These are phyloP conservation scores for Pomatostomus ruficeps DNA, from an alignment of 2,113 vertebrate genomes.

Conservation along the genomic window DNA sequence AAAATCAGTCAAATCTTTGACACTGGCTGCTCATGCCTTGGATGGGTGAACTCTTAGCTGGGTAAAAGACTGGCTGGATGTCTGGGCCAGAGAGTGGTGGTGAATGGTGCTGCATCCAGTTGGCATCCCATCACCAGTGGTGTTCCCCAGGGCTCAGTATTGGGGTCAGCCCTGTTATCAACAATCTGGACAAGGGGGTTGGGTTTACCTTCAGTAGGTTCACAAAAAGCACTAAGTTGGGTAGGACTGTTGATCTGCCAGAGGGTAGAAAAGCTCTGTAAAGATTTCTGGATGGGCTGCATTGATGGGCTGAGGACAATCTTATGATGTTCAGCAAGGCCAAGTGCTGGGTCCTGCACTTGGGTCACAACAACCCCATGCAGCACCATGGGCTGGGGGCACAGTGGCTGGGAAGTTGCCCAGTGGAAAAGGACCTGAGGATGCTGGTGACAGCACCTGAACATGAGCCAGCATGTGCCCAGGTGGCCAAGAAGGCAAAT, in stretches of 20 bases:
- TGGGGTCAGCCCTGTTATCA: background rate
- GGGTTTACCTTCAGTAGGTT: background rate
- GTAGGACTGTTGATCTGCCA: background rate
- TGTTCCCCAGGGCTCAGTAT: background rate
- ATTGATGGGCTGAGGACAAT: fast-evolving
- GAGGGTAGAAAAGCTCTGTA: background rate
- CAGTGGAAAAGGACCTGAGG: fast-evolving
- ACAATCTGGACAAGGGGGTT: background rate
- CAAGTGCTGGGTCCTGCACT: fast-evolving
- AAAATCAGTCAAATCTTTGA: background rate
- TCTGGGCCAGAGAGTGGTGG: background rate
- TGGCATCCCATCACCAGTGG: fast-evolving
- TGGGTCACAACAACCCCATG: background rate
- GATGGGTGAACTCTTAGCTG: background rate
- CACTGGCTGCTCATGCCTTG: background rate
- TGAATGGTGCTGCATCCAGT: background rate
- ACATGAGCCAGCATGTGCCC: background rate
- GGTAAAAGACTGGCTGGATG: background rate
- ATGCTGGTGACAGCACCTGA: background rate
- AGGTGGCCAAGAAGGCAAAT: background rate
- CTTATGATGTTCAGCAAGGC: background rate
- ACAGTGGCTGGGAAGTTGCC: background rate
- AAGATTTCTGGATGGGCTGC: background rate
- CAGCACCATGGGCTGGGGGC: fast-evolving
- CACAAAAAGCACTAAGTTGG: background rate